phyloP scores from a whole-genome alignment of 2,888 invertebrate genomes.

The Dryomyza anilis region DNA sequence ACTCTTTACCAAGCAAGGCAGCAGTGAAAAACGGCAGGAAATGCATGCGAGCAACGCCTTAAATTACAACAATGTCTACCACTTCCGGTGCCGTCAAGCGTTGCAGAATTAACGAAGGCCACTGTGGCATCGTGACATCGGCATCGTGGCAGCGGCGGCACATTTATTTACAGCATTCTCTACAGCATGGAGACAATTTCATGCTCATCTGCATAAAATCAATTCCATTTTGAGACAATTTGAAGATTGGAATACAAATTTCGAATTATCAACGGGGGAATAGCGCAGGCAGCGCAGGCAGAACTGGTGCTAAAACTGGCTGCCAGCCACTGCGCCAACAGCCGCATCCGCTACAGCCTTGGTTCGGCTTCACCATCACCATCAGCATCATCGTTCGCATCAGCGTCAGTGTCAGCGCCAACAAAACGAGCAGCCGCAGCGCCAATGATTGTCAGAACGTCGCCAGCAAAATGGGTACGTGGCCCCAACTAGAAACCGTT shows the following conservation, averaged over 20 bases:
- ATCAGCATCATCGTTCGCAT: neutral
- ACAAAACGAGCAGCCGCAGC: neutral
- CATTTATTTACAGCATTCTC: constrained; percentile 31
- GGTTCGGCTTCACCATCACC: neutral
- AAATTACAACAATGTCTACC: constrained; percentile 1
- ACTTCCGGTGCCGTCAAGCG: constrained; percentile 1
- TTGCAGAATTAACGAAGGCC: neutral
- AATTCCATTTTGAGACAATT: constrained; percentile 62
- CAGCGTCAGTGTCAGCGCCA: neutral
- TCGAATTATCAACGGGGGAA: constrained; percentile 57
- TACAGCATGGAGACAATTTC: constrained; percentile 55
- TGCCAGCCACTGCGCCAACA: constrained; percentile 5
- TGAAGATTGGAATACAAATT: constrained; percentile 62
- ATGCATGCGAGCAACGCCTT: neutral
- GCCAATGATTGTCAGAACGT: constrained; percentile 3
- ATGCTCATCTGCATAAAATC: constrained; percentile 62
- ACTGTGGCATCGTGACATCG: too few relatives aligned
- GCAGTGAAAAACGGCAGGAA: too few relatives aligned
- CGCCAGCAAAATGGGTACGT: neutral
- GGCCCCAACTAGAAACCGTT: neutral
- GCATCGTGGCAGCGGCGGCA: constrained; percentile 10
- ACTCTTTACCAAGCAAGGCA: neutral
- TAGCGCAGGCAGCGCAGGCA: constrained; percentile 29
- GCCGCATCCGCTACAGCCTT: neutral
- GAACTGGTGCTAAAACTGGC: too few relatives aligned